These are phyloP conservation scores for Pygocentrus nattereri DNA, from an alignment of 2,797 vertebrate genomes.

Conservation along the genomic window DNA sequence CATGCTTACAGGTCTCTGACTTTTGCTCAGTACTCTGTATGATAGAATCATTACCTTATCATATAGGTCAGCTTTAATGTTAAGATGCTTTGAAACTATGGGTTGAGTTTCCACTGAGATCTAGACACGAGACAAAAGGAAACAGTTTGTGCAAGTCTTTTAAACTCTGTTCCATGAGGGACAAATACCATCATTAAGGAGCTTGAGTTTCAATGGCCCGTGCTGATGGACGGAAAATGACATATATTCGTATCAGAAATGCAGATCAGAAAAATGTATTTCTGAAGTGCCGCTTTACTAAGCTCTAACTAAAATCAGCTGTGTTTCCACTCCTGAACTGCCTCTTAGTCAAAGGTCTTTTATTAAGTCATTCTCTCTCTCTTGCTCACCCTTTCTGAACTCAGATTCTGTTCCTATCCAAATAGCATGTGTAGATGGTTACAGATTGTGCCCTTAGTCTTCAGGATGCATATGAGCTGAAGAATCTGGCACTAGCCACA, in stretches of 20 bases:
- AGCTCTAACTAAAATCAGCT: constrained; percentile 56
- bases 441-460: constrained; percentile 56
- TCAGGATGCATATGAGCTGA: constrained; percentile 59
- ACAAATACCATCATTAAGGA: constrained; percentile 33
- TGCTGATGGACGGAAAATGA: constrained; percentile 36
- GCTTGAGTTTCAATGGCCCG: constrained; percentile 21
- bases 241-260: constrained; percentile 41
- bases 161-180: constrained; percentile 25
- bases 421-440: constrained; percentile 63
- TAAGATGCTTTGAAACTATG: constrained; percentile 5
- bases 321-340: constrained; percentile 58
- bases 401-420: constrained; percentile 68
- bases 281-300: constrained; percentile 42
- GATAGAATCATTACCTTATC: too few relatives aligned
- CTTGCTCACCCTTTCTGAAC: constrained; percentile 54
- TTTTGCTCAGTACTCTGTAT: not conserved
- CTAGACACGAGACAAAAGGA: constrained; percentile 15
- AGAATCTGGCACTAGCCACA: constrained; percentile 29
- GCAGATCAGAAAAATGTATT: constrained; percentile 28
- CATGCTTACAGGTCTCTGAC: too few relatives aligned
- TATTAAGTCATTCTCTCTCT: constrained; percentile 56
- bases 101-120: constrained; percentile 1
- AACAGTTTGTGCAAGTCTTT: constrained; percentile 24
- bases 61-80: not conserved
- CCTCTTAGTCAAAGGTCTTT: constrained; percentile 54